A percentile compares a stretch with the other conserved stretches of the same genome.
These are phyloP conservation scores for Neomonachus schauinslandi DNA, from an alignment of 2,113 vertebrate genomes.

Conservation along the genomic window DNA sequence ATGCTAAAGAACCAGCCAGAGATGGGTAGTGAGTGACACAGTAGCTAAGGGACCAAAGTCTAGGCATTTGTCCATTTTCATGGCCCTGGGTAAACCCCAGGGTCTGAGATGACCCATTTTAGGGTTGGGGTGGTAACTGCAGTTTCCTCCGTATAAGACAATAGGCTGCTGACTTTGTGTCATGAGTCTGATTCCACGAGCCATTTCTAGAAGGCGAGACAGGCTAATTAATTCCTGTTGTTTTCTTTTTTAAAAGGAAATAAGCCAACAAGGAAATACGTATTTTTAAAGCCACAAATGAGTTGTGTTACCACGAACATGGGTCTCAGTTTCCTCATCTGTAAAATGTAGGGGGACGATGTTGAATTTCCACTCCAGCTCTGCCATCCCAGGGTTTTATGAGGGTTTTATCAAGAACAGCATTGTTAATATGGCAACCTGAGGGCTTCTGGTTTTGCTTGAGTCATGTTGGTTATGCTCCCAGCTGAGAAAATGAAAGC, in stretches of 20 bases:
- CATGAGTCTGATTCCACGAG: neutral
- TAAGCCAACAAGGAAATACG: neutral
- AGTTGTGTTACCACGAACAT: neutral
- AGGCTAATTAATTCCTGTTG: neutral
- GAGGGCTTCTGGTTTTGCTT: neutral
- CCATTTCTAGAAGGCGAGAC: neutral
- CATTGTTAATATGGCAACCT: neutral
- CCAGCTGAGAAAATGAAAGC: slow-evolving; percentile 30
- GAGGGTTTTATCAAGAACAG: neutral
- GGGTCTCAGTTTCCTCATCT: neutral
- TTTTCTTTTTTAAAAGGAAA: slow-evolving; percentile 18
- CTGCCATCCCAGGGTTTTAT: neutral
- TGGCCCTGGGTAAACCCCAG: neutral
- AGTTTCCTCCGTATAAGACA: neutral
- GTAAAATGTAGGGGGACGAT: neutral
- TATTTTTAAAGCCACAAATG: neutral
- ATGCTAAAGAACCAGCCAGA: neutral
- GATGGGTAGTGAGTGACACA: neutral
- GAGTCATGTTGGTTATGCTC: neutral
- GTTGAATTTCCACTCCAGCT: neutral
- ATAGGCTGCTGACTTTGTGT: neutral
- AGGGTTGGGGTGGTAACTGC: neutral
- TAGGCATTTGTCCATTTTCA: neutral
- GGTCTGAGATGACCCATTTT: neutral
- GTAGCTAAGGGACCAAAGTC: neutral